phyloP scores from a whole-genome alignment of 2,797 vertebrate genomes.

The Stomatorhinus walkeri region DNA sequence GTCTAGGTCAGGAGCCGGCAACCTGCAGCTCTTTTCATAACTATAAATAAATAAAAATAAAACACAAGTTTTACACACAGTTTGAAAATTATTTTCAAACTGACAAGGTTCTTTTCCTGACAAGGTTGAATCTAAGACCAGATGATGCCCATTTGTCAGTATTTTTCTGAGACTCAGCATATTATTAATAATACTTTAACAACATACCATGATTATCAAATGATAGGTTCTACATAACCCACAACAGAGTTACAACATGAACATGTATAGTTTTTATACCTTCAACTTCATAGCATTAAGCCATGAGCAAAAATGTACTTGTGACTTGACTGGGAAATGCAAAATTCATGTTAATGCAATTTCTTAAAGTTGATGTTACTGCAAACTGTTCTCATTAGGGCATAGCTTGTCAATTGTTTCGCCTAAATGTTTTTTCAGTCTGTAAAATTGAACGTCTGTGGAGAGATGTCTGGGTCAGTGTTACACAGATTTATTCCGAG shows the following conservation, averaged over 20 bases:
- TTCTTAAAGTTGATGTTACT: background rate
- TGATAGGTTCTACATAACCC: too few relatives aligned
- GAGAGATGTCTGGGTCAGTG: background rate
- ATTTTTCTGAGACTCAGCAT: background rate
- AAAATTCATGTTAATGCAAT: background rate
- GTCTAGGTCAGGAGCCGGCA: too few relatives aligned
- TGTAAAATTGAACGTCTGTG: background rate
- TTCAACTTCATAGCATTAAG: background rate
- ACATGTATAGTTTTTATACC: background rate
- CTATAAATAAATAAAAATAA: too few relatives aligned
- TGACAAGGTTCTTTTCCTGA: too few relatives aligned
- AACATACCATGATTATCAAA: too few relatives aligned
- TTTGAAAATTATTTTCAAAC: too few relatives aligned
- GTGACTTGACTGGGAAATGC: background rate
- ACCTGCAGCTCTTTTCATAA: too few relatives aligned
- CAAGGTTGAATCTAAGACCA: too few relatives aligned
- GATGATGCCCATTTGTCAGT: too few relatives aligned
- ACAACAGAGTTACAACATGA: too few relatives aligned
- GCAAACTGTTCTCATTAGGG: background rate
- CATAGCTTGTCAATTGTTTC: background rate
- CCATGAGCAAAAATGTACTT: background rate
- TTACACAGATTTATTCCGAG: background rate
- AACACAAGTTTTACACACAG: too few relatives aligned
- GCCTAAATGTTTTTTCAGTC: background rate
- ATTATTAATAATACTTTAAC: background rate